These are phyloP conservation scores for Dasyurus viverrinus DNA, from an alignment of 2,113 vertebrate species.

Conservation along the genomic window DNA sequence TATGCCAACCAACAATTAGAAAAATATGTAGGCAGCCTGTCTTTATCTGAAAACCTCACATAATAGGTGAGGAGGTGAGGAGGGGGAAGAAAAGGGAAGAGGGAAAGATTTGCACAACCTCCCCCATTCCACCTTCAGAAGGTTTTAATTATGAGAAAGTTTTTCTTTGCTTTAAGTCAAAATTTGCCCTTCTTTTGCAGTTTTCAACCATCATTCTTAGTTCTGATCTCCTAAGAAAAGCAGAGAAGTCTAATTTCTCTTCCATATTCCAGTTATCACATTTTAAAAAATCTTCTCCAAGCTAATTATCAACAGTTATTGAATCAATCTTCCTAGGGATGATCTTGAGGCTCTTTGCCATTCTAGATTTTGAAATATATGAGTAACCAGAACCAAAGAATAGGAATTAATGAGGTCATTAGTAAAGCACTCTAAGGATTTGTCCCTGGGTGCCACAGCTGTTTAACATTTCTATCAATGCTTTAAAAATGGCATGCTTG, in stretches of 20 bases:
- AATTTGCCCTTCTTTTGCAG: background rate
- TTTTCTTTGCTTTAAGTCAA: background rate
- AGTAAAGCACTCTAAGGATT: background rate
- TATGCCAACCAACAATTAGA: background rate
- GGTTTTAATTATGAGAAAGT: background rate
- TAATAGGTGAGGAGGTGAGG: background rate
- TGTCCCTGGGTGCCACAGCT: too few species aligned
- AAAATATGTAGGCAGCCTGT: background rate
- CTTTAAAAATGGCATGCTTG: background rate
- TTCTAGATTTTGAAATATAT: background rate
- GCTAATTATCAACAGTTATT: background rate
- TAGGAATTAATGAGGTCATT: background rate
- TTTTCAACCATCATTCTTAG: background rate
- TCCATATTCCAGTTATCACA: background rate
- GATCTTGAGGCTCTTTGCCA: background rate
- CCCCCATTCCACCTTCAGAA: background rate
- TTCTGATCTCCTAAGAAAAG: background rate
- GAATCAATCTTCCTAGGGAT: background rate
- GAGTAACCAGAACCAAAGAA: background rate
- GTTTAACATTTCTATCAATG: background rate
- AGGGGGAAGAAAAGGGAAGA: background rate
- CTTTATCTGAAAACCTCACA: background rate
- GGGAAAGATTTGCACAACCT: background rate
- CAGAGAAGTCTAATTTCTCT: background rate
- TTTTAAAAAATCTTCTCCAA: background rate